Evolutionary conservation across 2,113 vertebrate genomes (phyloP).

Genomic region (Lycaon pictus): DNA sequence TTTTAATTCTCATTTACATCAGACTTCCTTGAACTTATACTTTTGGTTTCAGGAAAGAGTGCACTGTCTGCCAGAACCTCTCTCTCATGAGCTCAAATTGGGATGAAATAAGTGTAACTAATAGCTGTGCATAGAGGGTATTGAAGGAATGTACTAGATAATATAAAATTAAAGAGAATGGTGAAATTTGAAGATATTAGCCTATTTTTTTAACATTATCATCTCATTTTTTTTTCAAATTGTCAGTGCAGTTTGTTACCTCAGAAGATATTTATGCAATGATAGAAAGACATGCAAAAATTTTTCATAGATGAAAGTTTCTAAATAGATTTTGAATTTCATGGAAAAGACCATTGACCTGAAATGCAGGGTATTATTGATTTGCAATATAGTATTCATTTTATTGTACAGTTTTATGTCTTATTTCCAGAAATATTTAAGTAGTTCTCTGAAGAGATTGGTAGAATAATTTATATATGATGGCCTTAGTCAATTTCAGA

Average conservation of each 20-base stretch:
- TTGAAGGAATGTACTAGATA: background rate
- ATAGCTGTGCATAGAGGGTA: rapidly evolving
- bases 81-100: background rate
- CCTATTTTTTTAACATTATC: background rate
- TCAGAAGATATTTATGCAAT: background rate
- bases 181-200: background rate
- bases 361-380: background rate
- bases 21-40: background rate
- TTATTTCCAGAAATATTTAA: conserved; percentile 27
- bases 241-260: background rate
- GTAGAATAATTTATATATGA: background rate
- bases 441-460: background rate
- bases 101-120: background rate
- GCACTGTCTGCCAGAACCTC: background rate
- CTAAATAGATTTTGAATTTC: background rate
- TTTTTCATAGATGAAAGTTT: background rate
- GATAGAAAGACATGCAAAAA: background rate
- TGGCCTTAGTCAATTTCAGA: conserved; percentile 15
- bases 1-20: background rate
- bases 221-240: background rate
- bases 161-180: background rate
- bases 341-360: background rate
- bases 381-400: background rate
- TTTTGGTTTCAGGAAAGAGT: background rate
- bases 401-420: background rate